Base-by-base conservation (phyloP, 2,113 vertebrate species). In the Cochlearius cochlearius region DNA sequence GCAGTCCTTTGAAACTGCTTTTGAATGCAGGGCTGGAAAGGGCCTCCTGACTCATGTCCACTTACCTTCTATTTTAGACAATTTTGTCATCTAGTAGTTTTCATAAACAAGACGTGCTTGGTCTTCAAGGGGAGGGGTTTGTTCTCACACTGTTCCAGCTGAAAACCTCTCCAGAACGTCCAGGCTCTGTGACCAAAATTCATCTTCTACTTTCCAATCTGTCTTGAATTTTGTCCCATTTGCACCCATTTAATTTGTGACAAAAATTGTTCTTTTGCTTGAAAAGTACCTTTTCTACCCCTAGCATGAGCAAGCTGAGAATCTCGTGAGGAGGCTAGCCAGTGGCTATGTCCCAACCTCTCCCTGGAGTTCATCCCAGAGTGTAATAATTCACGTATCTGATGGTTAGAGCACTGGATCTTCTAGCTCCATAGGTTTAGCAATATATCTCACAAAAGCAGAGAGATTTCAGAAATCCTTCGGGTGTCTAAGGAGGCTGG, bases 1-100 rank as follows among this genome's bases (percentile, higher is more conserved):
- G 47, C 64, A 91, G 45, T 53, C 32, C 89, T 91, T 90, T 86
- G 84, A 95, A 96, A 92, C 45, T 58, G 77, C 50, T 89, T 94
- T 36, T 81, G 83, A 87, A 81, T 0, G 0, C 19, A 17, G 58
- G 78, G 38, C 78, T 93, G 50, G 66, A 92, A 90, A 62, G 32
- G 41, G 55, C 75, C 32, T 86, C 63, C 85, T 96, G 85, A 93
- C 62, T 94, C 90, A 86, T 20, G 41, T 47, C 58, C 90, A 67
- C 41, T 88, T 78, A 50, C 63, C 49, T 67, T 77, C 55, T 88
- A 10, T 93, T 96, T 90, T 64, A 60, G 69, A 94, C 30, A 75
- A 64, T 36, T 89, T 79, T 38, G 74, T 88, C 67, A 76, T 60
- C 53, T 49, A 29, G 22, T 36, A 56, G 71, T 79, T 91, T 53